These are phyloP conservation scores for Melanocharis versteri DNA, from an alignment of 2,113 vertebrate genomes.

Conservation along the genomic window DNA sequence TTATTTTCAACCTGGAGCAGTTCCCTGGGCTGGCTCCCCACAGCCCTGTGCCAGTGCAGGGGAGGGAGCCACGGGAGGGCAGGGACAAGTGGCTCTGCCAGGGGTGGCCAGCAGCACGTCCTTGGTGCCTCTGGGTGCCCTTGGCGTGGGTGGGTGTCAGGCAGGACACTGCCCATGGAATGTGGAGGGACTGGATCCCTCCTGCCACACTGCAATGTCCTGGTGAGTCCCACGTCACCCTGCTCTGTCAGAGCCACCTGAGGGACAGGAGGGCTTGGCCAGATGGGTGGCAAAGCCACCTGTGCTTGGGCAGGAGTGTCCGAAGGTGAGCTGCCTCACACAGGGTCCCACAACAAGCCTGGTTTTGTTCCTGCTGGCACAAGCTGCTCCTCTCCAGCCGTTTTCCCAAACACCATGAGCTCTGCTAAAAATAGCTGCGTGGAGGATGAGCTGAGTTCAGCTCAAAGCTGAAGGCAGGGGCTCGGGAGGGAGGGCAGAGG, in stretches of 20 bases:
- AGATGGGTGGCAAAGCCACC: background rate
- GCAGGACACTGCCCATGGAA: background rate
- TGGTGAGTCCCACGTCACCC: background rate
- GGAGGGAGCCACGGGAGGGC: background rate
- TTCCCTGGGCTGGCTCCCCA: background rate
- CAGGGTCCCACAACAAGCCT: background rate
- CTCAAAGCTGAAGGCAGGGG: background rate
- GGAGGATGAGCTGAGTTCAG: background rate
- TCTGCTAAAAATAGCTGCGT: background rate
- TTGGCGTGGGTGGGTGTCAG: background rate
- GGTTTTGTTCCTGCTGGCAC: background rate
- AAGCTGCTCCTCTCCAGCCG: background rate
- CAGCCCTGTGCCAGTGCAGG: background rate
- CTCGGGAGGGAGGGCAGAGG: background rate
- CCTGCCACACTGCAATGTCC: background rate
- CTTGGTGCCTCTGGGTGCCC: background rate
- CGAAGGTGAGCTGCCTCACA: background rate
- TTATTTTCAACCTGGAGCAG: constrained; percentile 48
- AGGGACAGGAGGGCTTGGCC: background rate
- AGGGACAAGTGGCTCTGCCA: background rate
- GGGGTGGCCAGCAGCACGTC: background rate
- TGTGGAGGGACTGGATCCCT: background rate
- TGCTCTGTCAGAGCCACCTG: background rate
- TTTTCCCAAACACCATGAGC: background rate
- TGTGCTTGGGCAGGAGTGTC: background rate